phyloP scores from a whole-genome alignment of 2,888 invertebrate genomes.

The Polyommatus icarus region DNA sequence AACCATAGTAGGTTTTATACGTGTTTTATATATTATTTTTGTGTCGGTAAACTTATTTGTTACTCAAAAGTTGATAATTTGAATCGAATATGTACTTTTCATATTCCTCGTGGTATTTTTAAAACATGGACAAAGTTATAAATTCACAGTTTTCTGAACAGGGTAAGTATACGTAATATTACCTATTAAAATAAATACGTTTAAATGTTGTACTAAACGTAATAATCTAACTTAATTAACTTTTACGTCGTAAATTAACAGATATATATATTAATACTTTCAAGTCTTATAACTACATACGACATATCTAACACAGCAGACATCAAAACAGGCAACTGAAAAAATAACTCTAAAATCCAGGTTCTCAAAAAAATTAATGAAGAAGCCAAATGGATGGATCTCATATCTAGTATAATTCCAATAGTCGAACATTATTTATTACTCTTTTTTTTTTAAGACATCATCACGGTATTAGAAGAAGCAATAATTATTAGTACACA shows the following conservation, averaged over 20 bases:
- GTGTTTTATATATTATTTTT: neutral
- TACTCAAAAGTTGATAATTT: neutral
- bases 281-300: neutral
- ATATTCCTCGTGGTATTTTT: neutral
- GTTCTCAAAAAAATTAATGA: too few species aligned
- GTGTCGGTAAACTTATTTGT: neutral
- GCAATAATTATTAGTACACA: too few species aligned
- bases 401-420: too few species aligned
- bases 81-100: neutral
- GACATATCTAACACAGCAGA: neutral
- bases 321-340: too few species aligned
- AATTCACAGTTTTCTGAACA: neutral
- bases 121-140: constrained; percentile 12
- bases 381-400: too few species aligned
- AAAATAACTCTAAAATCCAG: too few species aligned
- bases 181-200: neutral
- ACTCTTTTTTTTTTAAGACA: too few species aligned
- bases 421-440: too few species aligned
- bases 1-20: neutral
- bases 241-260: neutral
- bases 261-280: neutral
- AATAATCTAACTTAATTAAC: neutral
- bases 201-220: neutral
- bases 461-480: too few species aligned
- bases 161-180: neutral